Base-by-base conservation (phyloP, 2,888 invertebrate species). In the Coelinius sp. region DNA sequence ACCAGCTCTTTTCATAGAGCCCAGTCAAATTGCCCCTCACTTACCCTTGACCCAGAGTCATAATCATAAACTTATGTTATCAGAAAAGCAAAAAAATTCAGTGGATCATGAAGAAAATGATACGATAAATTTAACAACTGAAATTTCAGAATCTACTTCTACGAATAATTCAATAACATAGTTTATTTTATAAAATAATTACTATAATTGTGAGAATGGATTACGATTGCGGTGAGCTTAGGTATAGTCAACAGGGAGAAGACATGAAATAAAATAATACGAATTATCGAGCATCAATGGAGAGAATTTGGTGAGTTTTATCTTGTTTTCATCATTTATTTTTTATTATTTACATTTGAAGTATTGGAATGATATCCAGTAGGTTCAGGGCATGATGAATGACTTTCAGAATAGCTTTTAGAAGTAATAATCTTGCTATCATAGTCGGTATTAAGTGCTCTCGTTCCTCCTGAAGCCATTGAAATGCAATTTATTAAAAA, bases 361-460 rank as follows among this genome's bases (percentile, higher is more conserved):
- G 89, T 76, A 94, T 90, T 79, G 94, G 92, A 86, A 91, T 89
- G 82, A 94, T 93, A 80, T 91, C 90, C 73, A 94, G 89, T 81
- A 95, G 86, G 68, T 85, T 85, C 52, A 95, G 86, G 64, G 91
- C 90, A 79, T 90, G 91, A 82, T 92, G 91, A 65, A 94, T 89
- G 53, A 93, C 91, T 77, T 90, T 88, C 75, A 92, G 91, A 31
- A 94, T 83, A 38, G 91, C 90, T 84, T 89, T 91, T 35, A 95
- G 82, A 82, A 95, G 89, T 83, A 93, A 92, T 52, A 95, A 90
- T 78, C 94, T 90, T 14, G 94, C 93, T 85, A 91, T 91, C 82
- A 95, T 89, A 4, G 90, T 88, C 4, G 93, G 92, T 79, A 93
- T 88, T 75, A 95, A 88, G 83, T 94, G 93, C 62, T 89, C 87